Evolutionary conservation across 2,888 invertebrate genomes (phyloP).

Genomic region (Leptinotarsa juncta): DNA sequence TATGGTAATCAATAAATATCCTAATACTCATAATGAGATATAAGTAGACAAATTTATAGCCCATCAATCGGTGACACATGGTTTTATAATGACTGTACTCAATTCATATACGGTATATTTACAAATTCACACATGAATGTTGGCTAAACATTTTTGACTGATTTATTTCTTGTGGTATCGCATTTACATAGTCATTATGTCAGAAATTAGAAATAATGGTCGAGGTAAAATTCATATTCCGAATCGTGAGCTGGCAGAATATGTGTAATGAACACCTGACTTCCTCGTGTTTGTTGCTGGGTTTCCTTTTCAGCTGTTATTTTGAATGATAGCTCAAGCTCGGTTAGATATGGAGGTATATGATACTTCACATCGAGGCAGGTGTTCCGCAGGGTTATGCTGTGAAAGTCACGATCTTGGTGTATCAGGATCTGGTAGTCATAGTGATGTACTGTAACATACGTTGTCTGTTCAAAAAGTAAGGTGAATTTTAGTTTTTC

Average conservation of each 20-base stretch:
- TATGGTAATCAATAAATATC: conserved; percentile 36
- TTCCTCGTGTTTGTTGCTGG: background rate
- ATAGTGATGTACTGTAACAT: no score
- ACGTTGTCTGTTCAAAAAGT: no score
- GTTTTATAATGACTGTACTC: conserved; percentile 20
- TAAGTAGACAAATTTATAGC: conserved; percentile 37
- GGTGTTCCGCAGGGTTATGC: no score
- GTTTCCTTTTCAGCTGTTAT: background rate
- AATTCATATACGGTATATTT: conserved; percentile 6
- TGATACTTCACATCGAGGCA: no score
- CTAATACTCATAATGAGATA: conserved; percentile 34
- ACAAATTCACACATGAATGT: conserved; percentile 7
- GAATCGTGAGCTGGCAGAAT: background rate
- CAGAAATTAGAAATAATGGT: conserved; percentile 12
- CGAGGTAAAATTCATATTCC: background rate
- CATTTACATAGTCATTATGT: conserved; percentile 10
- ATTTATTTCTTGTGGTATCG: conserved; percentile 1
- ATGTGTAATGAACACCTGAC: background rate
- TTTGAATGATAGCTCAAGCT: background rate
- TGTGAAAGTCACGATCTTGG: no score
- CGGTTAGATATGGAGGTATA: no score
- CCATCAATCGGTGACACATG: conserved; percentile 33
- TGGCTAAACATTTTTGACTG: background rate
- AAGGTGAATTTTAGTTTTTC: no score
- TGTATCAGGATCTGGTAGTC: no score